A percentile compares a stretch with the other conserved stretches of the same genome.
Conservation (phyloP, 2,888 invertebrate species). For the Sipunculus nudus region DNA sequence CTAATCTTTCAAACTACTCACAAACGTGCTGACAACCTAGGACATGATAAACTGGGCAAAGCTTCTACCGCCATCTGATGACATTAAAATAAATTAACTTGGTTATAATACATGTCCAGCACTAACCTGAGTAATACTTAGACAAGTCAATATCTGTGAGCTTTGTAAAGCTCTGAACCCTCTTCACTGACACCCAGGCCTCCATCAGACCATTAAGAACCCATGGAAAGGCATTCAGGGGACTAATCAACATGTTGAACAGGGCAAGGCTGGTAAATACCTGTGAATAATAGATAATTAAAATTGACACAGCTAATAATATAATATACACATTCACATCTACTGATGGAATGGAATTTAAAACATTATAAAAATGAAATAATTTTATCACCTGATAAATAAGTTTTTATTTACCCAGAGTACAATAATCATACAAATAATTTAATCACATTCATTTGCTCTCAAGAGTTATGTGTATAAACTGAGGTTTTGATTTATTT, state of each 20-base stretch:
- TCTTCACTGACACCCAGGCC: slow-evolving; percentile 91
- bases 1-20: too few relatives aligned
- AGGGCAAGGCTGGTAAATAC: slow-evolving; percentile 93
- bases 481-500: too few relatives aligned
- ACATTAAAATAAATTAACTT: too few relatives aligned
- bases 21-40: too few relatives aligned
- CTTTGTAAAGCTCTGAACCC: slow-evolving; percentile 78
- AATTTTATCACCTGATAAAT: background rate
- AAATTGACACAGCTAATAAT: too few relatives aligned
- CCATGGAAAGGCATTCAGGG: slow-evolving; percentile 98
- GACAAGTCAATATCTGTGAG: slow-evolving; percentile 70
- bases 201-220: slow-evolving; percentile 95
- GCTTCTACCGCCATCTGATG: too few relatives aligned
- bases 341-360: slow-evolving; percentile 8
- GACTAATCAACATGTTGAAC: slow-evolving; percentile 94
- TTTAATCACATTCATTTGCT: too few relatives aligned
- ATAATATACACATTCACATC: background rate
- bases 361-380: background rate
- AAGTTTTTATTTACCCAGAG: too few relatives aligned
- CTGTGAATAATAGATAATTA: slow-evolving; percentile 61
- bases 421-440: too few relatives aligned
- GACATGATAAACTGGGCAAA: too few relatives aligned
- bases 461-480: too few relatives aligned
- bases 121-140: slow-evolving; percentile 73
- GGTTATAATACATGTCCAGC: too few relatives aligned